These are phyloP conservation scores for Tupiocoris notatus DNA, from an alignment of 2,888 invertebrate genomes.

Conservation along the genomic window DNA sequence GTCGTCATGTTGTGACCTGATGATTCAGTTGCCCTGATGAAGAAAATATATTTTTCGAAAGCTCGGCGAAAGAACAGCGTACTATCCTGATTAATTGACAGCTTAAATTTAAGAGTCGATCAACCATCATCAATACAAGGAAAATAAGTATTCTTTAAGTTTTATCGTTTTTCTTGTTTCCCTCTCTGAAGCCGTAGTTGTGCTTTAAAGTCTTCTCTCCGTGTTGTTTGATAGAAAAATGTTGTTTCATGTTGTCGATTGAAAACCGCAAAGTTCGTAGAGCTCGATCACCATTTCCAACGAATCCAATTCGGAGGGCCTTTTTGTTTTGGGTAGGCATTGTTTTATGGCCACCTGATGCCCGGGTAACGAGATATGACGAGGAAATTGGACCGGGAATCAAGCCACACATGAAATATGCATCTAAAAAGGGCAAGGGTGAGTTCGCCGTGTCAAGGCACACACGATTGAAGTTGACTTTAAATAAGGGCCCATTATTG, in stretches of 20 bases:
- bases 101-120: too few relatives aligned
- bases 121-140: too few relatives aligned
- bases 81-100: too few relatives aligned
- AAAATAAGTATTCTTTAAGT: too few relatives aligned
- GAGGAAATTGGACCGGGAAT: background rate
- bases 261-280: background rate
- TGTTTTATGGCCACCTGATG: background rate
- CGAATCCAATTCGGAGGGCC: background rate
- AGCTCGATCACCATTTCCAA: background rate
- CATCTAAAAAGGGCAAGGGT: background rate
- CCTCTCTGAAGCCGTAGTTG: too few relatives aligned
- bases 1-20: too few relatives aligned
- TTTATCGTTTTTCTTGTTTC: too few relatives aligned
- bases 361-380: background rate
- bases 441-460: background rate
- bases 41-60: too few relatives aligned
- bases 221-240: too few relatives aligned
- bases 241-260: background rate
- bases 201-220: too few relatives aligned
- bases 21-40: too few relatives aligned
- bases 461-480: constrained; percentile 14
- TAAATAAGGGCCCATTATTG: constrained; percentile 29
- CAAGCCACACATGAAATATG: background rate
- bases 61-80: too few relatives aligned
- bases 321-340: background rate